Conservation (phyloP, 2,113 vertebrate species). For the western clawed frog (Xenopus tropicalis) region DNA sequence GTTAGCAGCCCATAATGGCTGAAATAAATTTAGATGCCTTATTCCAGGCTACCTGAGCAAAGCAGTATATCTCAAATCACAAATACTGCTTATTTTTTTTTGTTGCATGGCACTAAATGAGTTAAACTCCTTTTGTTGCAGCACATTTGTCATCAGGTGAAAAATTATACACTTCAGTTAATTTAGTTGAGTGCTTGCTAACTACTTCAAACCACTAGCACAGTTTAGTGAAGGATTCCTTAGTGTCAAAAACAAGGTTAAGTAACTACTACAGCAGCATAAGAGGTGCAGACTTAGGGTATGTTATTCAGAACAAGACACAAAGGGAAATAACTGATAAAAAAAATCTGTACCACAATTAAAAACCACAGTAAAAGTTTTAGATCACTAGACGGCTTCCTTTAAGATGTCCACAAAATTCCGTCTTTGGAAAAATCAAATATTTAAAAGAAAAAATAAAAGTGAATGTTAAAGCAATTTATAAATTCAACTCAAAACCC, state of each 20-base stretch:
- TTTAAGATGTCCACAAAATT: constrained; percentile 22
- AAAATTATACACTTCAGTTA: not conserved
- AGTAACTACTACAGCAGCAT: constrained; percentile 13
- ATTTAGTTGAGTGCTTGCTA: not conserved
- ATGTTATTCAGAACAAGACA: constrained; percentile 6
- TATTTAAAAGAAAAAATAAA: constrained; percentile 30
- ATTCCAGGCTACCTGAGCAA: not conserved
- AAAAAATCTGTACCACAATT: constrained; percentile 26
- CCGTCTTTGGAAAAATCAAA: constrained; percentile 27
- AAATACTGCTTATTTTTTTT: not conserved
- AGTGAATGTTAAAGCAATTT: constrained; percentile 10
- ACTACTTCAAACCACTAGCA: not conserved
- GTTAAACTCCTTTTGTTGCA: not conserved
- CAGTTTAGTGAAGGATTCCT: constrained; percentile 9
- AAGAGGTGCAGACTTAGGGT: not conserved
- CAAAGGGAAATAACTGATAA: not conserved
- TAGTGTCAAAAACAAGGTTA: constrained; percentile 23
- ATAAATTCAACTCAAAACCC: constrained; percentile 11
- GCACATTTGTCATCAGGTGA: not conserved
- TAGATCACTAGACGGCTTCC: constrained; percentile 38
- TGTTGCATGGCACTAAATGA: not conserved
- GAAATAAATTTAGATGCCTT: not conserved
- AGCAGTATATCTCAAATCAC: not conserved
- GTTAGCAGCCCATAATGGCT: not conserved
- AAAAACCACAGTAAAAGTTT: constrained; percentile 39